These are phyloP conservation scores for Zaprionus ghesquierei DNA, from an alignment of 1,140 invertebrate species.

Conservation along the genomic window DNA sequence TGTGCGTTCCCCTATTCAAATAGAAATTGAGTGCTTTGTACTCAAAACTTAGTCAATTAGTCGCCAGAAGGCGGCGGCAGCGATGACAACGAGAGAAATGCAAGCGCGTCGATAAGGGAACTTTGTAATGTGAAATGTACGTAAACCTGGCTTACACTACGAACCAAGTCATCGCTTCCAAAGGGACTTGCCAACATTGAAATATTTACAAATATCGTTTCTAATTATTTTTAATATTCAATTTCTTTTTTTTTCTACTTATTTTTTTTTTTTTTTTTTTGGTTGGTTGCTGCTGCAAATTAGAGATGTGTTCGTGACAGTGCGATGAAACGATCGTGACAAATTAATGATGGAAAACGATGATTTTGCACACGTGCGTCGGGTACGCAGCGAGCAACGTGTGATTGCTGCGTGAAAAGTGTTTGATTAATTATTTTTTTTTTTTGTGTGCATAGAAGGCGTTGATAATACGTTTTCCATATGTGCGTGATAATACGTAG, in stretches of 20 bases:
- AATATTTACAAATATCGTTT: constrained; percentile 2
- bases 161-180: background rate
- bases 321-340: constrained; percentile 14
- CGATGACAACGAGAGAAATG: constrained; percentile 31
- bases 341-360: background rate
- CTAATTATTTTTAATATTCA: background rate
- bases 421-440: background rate
- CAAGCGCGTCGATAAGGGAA: constrained; percentile 11
- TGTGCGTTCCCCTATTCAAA: constrained; percentile 65
- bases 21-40: constrained; percentile 73
- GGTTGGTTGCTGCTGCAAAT: constrained; percentile 26
- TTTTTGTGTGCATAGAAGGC: background rate
- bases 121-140: background rate
- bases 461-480: constrained; percentile 16
- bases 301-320: constrained; percentile 29
- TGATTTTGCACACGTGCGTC: constrained; percentile 17
- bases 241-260: background rate
- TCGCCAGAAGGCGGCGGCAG: constrained; percentile 43
- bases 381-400: background rate
- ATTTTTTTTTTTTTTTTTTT: constrained; percentile 10
- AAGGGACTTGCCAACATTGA: background rate
- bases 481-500: background rate
- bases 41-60: constrained; percentile 59
- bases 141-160: background rate
- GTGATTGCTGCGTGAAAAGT: background rate